Conservation (phyloP, 2,113 vertebrate genomes). For the Perca fluviatilis region DNA sequence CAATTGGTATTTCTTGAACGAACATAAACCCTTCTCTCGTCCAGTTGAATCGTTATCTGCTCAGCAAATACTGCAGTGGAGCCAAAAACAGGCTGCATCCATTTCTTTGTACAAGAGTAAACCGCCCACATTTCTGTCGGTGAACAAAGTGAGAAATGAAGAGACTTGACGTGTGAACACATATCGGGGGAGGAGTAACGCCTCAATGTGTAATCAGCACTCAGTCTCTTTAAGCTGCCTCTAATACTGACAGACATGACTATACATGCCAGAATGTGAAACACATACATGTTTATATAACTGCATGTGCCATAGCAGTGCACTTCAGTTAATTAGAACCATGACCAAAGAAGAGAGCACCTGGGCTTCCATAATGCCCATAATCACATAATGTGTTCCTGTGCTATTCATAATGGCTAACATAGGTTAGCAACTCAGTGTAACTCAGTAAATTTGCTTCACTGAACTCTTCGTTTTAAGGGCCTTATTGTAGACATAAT, state of each 20-base stretch:
- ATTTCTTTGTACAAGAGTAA: neutral
- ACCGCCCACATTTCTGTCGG: conserved; percentile 35
- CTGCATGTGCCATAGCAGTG: neutral
- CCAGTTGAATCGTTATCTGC: too few species aligned
- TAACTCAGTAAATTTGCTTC: too few species aligned
- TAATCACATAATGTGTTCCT: conserved; percentile 1
- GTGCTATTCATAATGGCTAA: neutral
- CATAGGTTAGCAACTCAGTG: neutral
- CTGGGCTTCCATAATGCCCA: neutral
- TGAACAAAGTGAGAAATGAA: conserved; percentile 18
- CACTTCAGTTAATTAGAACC: neutral
- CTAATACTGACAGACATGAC: conserved; percentile 31
- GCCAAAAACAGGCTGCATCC: neutral
- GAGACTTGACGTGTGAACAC: conserved; percentile 34
- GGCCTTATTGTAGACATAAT: too few species aligned
- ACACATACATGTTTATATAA: conserved; percentile 5
- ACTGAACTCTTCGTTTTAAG: too few species aligned
- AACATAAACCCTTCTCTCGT: neutral
- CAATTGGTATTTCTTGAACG: neutral
- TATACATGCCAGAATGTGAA: conserved; percentile 22
- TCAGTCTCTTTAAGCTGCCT: conserved; percentile 4
- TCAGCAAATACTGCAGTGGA: neutral
- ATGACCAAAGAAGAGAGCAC: conserved; percentile 6
- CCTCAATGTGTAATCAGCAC: conserved; percentile 16
- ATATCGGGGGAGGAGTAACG: conserved; percentile 18